These are phyloP conservation scores for Salarias fasciatus DNA, from an alignment of 2,797 vertebrate species.

Conservation along the genomic window DNA sequence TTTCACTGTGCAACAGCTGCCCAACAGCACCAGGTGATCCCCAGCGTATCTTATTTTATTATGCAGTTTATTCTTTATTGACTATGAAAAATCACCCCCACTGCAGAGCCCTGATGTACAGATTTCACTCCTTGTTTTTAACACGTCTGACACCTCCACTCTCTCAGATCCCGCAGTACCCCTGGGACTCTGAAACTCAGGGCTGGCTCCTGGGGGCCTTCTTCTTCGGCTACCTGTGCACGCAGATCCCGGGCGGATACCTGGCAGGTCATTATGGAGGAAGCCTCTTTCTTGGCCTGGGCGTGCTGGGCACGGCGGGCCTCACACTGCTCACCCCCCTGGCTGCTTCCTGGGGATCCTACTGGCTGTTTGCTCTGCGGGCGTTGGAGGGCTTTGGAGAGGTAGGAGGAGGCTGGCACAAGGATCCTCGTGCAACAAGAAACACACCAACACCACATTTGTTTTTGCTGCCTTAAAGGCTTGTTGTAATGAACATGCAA, in stretches of 20 bases:
- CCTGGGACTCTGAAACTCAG: conserved; percentile 85
- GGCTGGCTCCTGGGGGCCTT: conserved; percentile 88
- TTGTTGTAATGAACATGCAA: no score
- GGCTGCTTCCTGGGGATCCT: conserved; percentile 79
- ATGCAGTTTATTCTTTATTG: no score
- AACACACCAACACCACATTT: no score
- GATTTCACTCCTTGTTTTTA: no score
- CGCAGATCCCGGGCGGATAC: conserved; percentile 88
- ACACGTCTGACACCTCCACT: neutral
- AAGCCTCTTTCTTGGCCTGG: conserved; percentile 82
- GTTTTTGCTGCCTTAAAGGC: no score
- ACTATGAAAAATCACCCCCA: no score
- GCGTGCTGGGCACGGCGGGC: conserved; percentile 82
- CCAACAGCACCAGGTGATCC: no score
- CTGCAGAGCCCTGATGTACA: no score
- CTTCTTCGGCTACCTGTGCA: conserved; percentile 88
- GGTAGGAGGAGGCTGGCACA: conserved; percentile 63
- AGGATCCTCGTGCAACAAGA: no score
- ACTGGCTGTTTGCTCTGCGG: conserved; percentile 84
- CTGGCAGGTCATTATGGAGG: conserved; percentile 85
- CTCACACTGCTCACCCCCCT: conserved; percentile 86
- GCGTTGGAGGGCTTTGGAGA: conserved; percentile 88
- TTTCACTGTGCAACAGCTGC: no score
- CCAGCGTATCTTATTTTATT: no score
- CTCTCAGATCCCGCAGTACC: conserved; percentile 80